phyloP scores from a whole-genome alignment of 2,797 vertebrate species.

The Chiroxiphia lanceolata region DNA sequence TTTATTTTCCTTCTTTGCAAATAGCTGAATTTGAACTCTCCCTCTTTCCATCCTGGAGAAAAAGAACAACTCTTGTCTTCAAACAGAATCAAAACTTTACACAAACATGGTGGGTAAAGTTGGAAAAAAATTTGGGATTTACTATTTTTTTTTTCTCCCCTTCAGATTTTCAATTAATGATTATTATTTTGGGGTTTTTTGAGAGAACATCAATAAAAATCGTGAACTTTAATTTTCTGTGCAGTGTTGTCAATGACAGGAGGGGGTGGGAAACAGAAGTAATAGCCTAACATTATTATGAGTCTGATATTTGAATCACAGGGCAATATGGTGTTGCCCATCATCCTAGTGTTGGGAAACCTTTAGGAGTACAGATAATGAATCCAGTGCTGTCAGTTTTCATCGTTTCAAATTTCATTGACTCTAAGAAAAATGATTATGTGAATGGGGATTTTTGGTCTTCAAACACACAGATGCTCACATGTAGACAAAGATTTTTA shows the following conservation, averaged over 20 bases:
- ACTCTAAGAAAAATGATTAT: neutral
- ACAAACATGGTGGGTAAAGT: neutral
- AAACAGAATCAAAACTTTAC: neutral
- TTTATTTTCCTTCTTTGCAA: neutral
- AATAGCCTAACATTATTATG: neutral
- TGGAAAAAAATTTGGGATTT: accelerated
- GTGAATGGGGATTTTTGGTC: neutral
- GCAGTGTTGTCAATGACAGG: neutral
- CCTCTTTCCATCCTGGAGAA: neutral
- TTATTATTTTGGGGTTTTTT: neutral
- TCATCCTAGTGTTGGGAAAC: neutral
- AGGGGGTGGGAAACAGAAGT: neutral
- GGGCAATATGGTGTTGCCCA: neutral
- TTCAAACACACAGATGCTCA: neutral
- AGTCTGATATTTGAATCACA: neutral
- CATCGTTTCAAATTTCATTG: neutral
- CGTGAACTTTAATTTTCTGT: neutral
- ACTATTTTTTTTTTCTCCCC: accelerated
- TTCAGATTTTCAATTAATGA: neutral
- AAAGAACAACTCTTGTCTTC: neutral
- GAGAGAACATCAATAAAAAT: neutral
- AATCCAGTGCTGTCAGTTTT: neutral
- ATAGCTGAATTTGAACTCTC: neutral
- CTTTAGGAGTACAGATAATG: neutral
- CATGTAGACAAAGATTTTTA: neutral